Conservation (phyloP, 2,113 vertebrate species). For the Dasypus novemcinctus region DNA sequence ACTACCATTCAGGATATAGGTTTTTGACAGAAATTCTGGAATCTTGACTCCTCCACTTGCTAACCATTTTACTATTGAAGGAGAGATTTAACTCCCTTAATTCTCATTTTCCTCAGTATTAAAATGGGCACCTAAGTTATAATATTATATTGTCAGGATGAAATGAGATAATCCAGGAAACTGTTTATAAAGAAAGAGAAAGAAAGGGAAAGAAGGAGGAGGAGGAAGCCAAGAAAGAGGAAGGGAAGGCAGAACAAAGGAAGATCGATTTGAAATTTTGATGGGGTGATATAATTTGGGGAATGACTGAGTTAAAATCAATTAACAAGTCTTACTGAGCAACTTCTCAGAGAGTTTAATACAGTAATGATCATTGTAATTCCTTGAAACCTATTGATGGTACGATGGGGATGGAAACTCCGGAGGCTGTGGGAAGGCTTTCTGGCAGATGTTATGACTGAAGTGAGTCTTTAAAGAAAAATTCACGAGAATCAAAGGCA, state of each 20-base stretch:
- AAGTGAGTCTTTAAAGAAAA: not conserved
- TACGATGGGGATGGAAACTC: not conserved
- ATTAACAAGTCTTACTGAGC: not conserved
- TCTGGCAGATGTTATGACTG: not conserved
- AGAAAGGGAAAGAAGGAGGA: not conserved
- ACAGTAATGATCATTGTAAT: not conserved
- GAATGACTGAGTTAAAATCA: not conserved
- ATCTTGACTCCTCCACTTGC: not conserved
- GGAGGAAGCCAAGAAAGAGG: not conserved
- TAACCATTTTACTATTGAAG: not conserved
- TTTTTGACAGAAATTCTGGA: not conserved
- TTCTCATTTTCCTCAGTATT: not conserved
- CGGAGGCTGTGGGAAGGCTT: not conserved
- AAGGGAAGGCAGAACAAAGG: not conserved
- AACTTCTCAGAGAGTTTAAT: not conserved
- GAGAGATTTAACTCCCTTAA: not conserved
- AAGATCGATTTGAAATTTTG: not conserved
- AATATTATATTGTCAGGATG: not conserved
- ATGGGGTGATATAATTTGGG: not conserved
- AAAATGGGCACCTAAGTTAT: not conserved
- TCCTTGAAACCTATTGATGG: not conserved
- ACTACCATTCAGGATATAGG: not conserved
- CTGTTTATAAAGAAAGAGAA: not conserved
- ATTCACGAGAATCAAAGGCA: not conserved
- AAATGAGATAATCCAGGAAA: conserved; percentile 7